A percentile compares a stretch with the other conserved stretches of the same genome.
Conservation (phyloP, 2,113 vertebrate species). For the Chamaea fasciata region DNA sequence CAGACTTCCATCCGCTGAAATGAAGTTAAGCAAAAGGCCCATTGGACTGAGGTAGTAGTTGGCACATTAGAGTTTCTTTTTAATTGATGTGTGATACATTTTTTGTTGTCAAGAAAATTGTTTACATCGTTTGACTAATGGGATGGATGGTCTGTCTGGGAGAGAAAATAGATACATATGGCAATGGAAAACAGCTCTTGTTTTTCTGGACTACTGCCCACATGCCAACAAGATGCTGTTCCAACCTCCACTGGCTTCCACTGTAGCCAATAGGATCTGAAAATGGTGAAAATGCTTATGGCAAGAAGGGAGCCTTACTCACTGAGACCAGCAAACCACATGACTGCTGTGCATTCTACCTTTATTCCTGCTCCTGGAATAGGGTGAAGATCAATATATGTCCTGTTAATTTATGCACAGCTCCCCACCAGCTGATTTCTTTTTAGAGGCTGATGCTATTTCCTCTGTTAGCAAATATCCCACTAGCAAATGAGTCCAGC, state of each 20-base stretch:
- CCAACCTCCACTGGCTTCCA: not conserved
- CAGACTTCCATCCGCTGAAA: not conserved
- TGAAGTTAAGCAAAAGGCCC: not conserved
- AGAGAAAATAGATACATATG: constrained; percentile 14
- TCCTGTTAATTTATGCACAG: not conserved
- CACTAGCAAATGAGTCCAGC: not conserved
- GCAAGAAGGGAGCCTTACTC: not conserved
- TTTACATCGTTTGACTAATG: constrained; percentile 27
- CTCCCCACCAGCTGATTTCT: not conserved
- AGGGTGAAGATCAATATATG: not conserved
- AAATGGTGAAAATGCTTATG: not conserved
- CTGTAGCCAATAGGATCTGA: not conserved
- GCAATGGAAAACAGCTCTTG: not conserved
- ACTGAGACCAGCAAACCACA: not conserved
- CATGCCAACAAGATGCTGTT: not conserved
- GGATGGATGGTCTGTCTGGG: not conserved
- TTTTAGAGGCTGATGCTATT: not conserved
- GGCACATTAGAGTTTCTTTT: not conserved
- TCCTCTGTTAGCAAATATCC: not conserved
- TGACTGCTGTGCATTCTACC: not conserved
- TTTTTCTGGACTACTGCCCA: constrained; percentile 13
- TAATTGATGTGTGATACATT: not conserved
- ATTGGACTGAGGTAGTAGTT: not conserved
- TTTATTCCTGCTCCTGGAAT: not conserved
- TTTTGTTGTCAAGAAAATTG: constrained; percentile 6